Base-by-base conservation (phyloP, 2,888 invertebrate genomes). In the Diarsia mendica region DNA sequence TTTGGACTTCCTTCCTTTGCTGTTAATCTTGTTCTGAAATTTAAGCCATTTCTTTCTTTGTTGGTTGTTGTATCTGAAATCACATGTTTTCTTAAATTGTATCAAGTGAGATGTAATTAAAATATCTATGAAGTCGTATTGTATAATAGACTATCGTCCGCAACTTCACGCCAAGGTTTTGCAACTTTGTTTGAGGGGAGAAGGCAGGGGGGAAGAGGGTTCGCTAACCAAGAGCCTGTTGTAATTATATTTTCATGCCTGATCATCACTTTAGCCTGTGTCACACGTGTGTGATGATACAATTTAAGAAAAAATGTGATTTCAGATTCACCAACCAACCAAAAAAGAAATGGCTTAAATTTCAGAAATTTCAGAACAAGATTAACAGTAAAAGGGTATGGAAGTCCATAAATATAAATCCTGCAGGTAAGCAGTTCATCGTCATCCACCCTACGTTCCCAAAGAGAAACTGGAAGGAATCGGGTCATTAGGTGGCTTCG, bases 261-360 rank as follows among this genome's bases (percentile, higher is more conserved):
- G 6, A 39, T 39, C 39, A 39, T 39, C 8, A 39, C 8, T 6
- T 39, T 39, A 39, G 6, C 39, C 6, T 6, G 8, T 39, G 39
- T 8, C 39, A 39, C 39, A 8, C 39, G 39, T 39, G 39, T 39
- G 39, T 39, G 39, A 39, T 39, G 39, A 9, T 33, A 18, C 33
- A n/a, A 3, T 23, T 13, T 20, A 39, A 39, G 39, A 44, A 46
- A 49, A 53, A 33, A 46, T 44, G 10, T 33, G 18, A 44, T 79
- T 79, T 69, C 77, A 80, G 79, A 48, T 70, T 48, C 9, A n/a
- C n/a, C 13, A 58, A 70, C 15, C 66, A 61, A 33, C 82, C 67
- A 82, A 55, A 23, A n/a, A 67, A 63, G 28, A 80, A 76, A 58
- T 58, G 46, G 66, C 4, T 2, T 8, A 61, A 51, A 48, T n/a